Base-by-base conservation (phyloP, 1,140 invertebrate species). In the Neuroterus valhalla region DNA sequence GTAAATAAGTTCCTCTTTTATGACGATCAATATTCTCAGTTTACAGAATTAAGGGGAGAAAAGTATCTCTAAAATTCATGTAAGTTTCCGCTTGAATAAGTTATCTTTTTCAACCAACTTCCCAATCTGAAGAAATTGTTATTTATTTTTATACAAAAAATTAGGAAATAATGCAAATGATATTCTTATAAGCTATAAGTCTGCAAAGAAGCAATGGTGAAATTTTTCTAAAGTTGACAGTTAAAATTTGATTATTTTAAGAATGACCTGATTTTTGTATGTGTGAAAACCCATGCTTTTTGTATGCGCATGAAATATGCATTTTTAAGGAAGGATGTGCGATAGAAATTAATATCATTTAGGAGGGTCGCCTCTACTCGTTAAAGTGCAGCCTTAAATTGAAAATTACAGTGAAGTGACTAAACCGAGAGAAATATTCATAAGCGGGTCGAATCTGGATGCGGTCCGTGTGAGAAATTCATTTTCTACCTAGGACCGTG, bases 401-500 rank as follows among this genome's bases (percentile, higher is more conserved):
- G 69, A 71, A 71, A 71, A 71, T 71, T 71, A 55, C 45, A 50
- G 69, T 71, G 55, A 81, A 78, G 72, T 71, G 74, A 78, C 78
- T 76, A 74, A 68, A 69, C 69, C 72, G 42, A 52, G 74, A 68
- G 71, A 68, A 78, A 78, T 77, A 76, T 81, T 81, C 76, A 81
- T 78, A 66, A 72, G 74, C 48, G 55, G 70, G 70, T 69, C 76
- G 79, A 76, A 72, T 62, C 46, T 46, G 74, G 62, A 75, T 38
- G 66, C 70, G 72, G 68, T 74, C 48, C 73, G 72, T 68, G 73
- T 66, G 71, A 71, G 71, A 71, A 78, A 81, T 81, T 78, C 78
- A 81, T 81, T 78, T 77, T 55, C 75, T 71, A 73, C 74, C 23
- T 71, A 77, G 75, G 79, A 75, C 75, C 75, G 70, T 81, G 74